These are phyloP conservation scores for Sprattus sprattus DNA, from an alignment of 2,113 vertebrate species.

Conservation along the genomic window DNA sequence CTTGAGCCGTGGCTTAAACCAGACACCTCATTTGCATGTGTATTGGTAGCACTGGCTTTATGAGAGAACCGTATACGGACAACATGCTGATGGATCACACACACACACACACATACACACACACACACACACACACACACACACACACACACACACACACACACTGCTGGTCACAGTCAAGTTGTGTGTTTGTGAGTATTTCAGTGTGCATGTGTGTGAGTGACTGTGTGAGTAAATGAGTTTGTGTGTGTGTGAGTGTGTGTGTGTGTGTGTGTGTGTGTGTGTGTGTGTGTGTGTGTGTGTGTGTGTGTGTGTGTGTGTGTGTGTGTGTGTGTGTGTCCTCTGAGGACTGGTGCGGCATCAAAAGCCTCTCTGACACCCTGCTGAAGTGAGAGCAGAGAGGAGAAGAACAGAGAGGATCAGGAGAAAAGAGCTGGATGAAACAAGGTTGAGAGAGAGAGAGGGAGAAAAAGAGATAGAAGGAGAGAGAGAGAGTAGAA, in stretches of 20 bases:
- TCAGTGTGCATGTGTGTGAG: neutral
- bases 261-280: slow-evolving; percentile 10
- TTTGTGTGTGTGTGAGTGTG: slow-evolving; percentile 2
- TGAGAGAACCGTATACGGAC: neutral
- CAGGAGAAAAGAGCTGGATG: neutral
- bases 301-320: neutral
- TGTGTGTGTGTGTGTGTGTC: slow-evolving; percentile 35
- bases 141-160: neutral
- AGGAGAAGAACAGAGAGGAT: neutral
- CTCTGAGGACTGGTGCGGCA: neutral
- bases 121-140: neutral
- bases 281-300: neutral
- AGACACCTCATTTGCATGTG: neutral
- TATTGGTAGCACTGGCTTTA: neutral
- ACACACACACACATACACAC: no score
- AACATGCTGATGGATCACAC: neutral
- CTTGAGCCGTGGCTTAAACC: neutral
- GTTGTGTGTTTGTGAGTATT: neutral
- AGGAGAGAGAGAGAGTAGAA: neutral
- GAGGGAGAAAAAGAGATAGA: no score
- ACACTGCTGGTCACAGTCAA: neutral
- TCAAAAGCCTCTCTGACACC: no score
- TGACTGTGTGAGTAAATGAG: neutral
- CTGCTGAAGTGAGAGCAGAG: neutral
- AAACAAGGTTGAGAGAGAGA: neutral